Percentiles rank a stretch among this genome's conserved stretches.
These are phyloP conservation scores for Channa argus DNA, from an alignment of 2,113 vertebrate genomes.

Conservation along the genomic window DNA sequence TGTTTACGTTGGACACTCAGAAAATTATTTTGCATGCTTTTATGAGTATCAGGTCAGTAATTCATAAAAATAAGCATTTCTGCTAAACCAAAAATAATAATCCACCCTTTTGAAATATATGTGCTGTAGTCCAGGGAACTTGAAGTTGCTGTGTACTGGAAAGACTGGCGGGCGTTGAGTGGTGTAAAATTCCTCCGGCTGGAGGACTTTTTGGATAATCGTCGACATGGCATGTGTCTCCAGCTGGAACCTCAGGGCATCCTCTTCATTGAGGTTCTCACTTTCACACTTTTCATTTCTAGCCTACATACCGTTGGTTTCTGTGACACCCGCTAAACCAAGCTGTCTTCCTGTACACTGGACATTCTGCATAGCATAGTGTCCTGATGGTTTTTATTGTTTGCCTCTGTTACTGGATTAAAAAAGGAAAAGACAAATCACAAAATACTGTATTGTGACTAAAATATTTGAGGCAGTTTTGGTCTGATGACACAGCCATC, in stretches of 20 bases:
- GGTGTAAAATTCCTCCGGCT: conserved; percentile 90
- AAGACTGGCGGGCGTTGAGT: conserved; percentile 89
- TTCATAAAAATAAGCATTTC: too few species aligned
- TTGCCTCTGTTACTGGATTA: not conserved
- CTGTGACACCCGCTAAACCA: too few species aligned
- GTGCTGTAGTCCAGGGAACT: conserved; percentile 89
- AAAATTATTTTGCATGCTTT: too few species aligned
- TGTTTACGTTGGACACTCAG: too few species aligned
- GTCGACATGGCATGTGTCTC: conserved; percentile 87
- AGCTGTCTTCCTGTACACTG: not conserved
- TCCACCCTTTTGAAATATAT: not conserved
- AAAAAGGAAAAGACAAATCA: not conserved
- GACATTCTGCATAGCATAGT: too few species aligned
- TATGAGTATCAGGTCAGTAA: too few species aligned
- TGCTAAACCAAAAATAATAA: not conserved
- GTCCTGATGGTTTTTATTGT: not conserved
- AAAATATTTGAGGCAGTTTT: not conserved
- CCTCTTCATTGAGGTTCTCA: conserved; percentile 88
- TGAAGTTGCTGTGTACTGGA: conserved; percentile 88
- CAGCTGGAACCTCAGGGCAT: conserved; percentile 88
- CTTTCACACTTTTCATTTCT: not conserved
- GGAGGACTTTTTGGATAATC: conserved; percentile 92
- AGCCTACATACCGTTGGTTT: not conserved
- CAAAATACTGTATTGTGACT: not conserved
- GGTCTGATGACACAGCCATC: too few species aligned